phyloP scores from a whole-genome alignment of 2,113 vertebrate species.

The Theristicus caerulescens region DNA sequence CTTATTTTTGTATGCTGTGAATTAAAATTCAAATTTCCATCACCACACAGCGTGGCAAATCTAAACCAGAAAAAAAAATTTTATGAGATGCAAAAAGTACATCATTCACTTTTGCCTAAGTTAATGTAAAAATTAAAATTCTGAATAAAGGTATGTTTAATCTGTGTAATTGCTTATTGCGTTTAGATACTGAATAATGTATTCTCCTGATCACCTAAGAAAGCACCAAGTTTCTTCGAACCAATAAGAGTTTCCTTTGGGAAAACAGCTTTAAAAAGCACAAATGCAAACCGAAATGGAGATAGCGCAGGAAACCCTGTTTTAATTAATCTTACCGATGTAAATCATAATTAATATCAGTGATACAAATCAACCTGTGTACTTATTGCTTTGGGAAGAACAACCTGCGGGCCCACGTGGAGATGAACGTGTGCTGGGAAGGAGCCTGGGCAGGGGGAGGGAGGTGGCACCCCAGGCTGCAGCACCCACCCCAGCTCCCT shows the following conservation, averaged over 20 bases:
- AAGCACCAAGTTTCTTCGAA: background rate
- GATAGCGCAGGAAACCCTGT: background rate
- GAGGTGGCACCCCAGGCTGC: background rate
- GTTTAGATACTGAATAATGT: background rate
- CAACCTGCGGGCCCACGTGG: background rate
- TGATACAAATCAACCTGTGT: background rate
- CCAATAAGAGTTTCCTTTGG: background rate
- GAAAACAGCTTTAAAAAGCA: background rate
- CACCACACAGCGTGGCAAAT: background rate
- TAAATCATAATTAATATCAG: background rate
- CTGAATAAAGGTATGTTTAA: background rate
- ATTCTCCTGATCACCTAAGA: background rate
- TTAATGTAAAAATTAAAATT: background rate
- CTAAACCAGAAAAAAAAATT: background rate
- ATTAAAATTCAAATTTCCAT: background rate
- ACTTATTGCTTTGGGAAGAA: background rate
- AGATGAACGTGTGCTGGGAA: fast-evolving
- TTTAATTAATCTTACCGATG: background rate
- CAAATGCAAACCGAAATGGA: background rate
- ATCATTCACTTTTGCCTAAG: background rate
- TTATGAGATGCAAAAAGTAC: background rate
- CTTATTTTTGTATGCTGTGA: background rate
- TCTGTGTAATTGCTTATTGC: background rate
- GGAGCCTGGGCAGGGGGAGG: background rate
- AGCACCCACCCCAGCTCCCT: background rate